Conservation (phyloP, 2,113 vertebrate species). For the Clinocottus analis region DNA sequence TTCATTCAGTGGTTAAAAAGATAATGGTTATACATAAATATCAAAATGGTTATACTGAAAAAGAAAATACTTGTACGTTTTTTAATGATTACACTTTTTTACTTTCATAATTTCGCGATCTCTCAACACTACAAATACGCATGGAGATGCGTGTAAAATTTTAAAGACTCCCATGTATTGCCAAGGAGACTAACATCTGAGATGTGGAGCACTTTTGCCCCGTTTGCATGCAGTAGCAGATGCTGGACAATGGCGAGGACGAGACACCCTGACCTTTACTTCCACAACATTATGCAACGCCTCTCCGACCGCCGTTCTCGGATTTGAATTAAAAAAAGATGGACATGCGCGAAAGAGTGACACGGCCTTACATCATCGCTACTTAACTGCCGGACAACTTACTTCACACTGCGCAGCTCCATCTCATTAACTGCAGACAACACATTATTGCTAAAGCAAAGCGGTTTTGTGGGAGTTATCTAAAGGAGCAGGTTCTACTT, state of each 20-base stretch:
- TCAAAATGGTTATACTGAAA: too few species aligned
- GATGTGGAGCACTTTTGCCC: neutral
- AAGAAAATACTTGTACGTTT: too few species aligned
- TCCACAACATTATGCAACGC: conserved; percentile 55
- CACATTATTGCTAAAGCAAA: conserved; percentile 44
- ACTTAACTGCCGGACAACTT: conserved; percentile 37
- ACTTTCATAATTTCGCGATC: too few species aligned
- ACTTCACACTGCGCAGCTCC: conserved; percentile 29
- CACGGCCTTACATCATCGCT: conserved; percentile 9
- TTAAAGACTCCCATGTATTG: neutral
- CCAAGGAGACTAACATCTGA: neutral
- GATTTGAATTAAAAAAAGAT: conserved; percentile 37
- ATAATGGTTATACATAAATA: too few species aligned
- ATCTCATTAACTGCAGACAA: conserved; percentile 40
- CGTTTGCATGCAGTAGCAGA: conserved; percentile 39
- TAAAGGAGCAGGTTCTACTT: conserved; percentile 52
- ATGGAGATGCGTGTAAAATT: neutral
- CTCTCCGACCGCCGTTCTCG: conserved; percentile 2
- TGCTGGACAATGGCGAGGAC: conserved; percentile 35
- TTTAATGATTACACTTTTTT: too few species aligned
- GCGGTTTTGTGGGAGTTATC: conserved; percentile 51
- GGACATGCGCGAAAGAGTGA: conserved; percentile 4
- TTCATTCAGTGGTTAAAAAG: too few species aligned
- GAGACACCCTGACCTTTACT: conserved; percentile 60
- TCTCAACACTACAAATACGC: too few species aligned